Evolutionary conservation across 2,888 invertebrate species (phyloP), one percentile per base, ranked within the genome.

Genomic region (Ischnura elegans): DNA sequence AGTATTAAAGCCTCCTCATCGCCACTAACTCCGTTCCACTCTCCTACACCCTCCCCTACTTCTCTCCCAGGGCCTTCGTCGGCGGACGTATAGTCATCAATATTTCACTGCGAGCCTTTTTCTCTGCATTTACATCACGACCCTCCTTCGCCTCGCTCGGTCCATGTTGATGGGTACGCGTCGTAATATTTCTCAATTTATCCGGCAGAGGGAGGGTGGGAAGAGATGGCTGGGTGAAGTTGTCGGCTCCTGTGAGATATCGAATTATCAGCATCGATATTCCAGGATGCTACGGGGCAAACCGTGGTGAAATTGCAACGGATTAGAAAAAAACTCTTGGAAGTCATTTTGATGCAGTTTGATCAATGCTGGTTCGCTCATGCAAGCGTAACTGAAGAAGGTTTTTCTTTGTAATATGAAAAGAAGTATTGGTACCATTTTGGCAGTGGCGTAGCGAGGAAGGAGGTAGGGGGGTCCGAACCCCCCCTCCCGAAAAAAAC

Each of bases 181-280:
- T 76, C 76, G 76, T 76, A 76, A 76, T 76, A 76, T 76, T 76
- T 76, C 76, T 76, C 76, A 76, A 76, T 76, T 76, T 76, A 16
- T 36, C 76, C 76, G 76, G 8, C 3, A 36, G 76, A 36, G 76
- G 76, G 76, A 1, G 76, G 19, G 29, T 76, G 36, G 76, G 76
- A 76, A 76, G 36, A 76, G 76, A 76, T 36, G 36, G 66, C 4
- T 29, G 61, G 76, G 76, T 76, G 29, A n/a, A n/a, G 76, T 8
- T 13, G 76, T 29, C 2, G 66, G 36, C 29, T 8, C 4, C 6
- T 3, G 36, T 76, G 76, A 10, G 61, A 10, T 51, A 19, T 51
- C 19, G 8, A n/a, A n/a, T n/a, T n/a, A n/a, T n/a, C n/a, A n/a
- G n/a, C n/a, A n/a, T n/a, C n/a, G n/a, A n/a, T n/a, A n/a, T n/a